Percentiles rank a stretch among this genome's conserved stretches.
Conservation (phyloP, 2,797 vertebrate genomes). For the Zalophus californianus region DNA sequence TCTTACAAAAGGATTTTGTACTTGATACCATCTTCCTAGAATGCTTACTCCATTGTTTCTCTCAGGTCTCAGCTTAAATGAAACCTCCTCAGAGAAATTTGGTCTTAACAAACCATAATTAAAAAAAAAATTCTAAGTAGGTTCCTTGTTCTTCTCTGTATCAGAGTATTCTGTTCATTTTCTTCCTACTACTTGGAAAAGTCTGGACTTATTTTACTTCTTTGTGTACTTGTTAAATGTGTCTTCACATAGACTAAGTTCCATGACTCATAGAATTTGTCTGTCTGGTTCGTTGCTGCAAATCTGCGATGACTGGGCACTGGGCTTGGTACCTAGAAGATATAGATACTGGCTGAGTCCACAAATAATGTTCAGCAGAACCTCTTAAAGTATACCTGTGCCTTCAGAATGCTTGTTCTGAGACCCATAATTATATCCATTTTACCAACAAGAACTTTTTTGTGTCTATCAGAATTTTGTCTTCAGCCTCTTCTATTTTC, state of each 20-base stretch:
- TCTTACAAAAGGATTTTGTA: neutral
- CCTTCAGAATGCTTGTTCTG: constrained; percentile 30
- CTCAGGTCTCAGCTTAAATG: neutral
- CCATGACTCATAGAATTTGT: neutral
- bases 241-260: neutral
- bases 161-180: neutral
- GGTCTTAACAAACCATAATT: neutral
- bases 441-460: neutral
- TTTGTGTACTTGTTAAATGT: constrained; percentile 10
- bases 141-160: neutral
- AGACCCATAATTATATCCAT: neutral
- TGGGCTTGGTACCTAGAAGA: neutral
- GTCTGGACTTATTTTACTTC: neutral
- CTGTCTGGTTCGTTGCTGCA: constrained; percentile 4
- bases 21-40: neutral
- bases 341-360: neutral
- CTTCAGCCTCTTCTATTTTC: neutral
- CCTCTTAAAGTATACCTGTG: neutral
- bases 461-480: neutral
- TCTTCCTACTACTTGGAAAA: neutral
- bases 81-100: neutral
- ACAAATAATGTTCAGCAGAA: neutral
- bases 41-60: neutral
- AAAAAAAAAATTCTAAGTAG: neutral
- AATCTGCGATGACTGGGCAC: neutral